Base-by-base conservation (phyloP, 2,888 invertebrate genomes). In the Neocrepidodera transversa region DNA sequence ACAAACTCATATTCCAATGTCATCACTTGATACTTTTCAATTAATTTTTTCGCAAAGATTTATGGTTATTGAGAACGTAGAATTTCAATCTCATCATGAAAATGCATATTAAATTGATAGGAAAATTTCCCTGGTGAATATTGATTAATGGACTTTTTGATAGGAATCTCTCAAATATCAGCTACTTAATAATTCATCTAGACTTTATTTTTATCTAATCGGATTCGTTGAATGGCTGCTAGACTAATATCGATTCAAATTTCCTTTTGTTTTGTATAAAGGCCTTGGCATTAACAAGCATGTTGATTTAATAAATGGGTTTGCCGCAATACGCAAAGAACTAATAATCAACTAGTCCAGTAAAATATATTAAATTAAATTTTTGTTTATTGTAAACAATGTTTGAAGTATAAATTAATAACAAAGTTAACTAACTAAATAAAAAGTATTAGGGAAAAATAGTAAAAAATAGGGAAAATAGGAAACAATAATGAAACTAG, bases 131-230 rank as follows among this genome's bases (percentile, higher is more conserved):
- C 40, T 40, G 1, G 40, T 17, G 40, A 18, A 40, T 40, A 40
- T 40, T 40, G 40, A 40, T 40, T 40, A 40, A 40, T 40, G 40
- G 17, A 11, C 7, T 40, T 40, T 40, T 40, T 40, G 16, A 40
- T 40, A 16, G 16, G 40, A 11, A 10, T 40, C 7, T n/a, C 40
- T 4, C 11, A 6, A 40, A 18, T 8, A 18, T 18, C 6, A 16
- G 16, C 40, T 8, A 16, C 16, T 40, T 40, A 40, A 40, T 40
- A 40, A 40, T 40, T 40, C 40, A 40, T 40, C 40, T 2, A 16
- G 6, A 7, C 17, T 16, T 40, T 40, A 40, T 40, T 40, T 40
- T 40, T 17, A 17, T 40, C 17, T 40, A 40, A 40, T 40, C 16
- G 40, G 5, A 18, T 18, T 40, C 18, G 1, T 4, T 18, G 40